These are phyloP conservation scores for Cossypha polioptera DNA, from an alignment of 2,797 vertebrate genomes.

Conservation along the genomic window DNA sequence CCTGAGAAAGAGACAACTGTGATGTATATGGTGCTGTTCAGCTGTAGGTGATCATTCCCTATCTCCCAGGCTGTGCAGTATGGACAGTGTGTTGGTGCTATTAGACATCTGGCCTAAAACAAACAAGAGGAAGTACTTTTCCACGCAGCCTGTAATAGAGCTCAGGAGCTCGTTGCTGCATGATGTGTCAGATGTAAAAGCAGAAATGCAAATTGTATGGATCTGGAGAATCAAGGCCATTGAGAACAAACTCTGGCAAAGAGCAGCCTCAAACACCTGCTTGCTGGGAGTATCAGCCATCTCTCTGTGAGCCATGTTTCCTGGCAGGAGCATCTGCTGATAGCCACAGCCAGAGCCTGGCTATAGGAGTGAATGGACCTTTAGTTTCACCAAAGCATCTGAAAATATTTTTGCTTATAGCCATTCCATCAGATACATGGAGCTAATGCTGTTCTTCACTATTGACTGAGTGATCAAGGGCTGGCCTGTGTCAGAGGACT, in stretches of 20 bases:
- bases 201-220: background rate
- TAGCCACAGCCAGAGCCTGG: background rate
- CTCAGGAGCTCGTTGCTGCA: background rate
- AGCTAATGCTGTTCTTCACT: background rate
- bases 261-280: background rate
- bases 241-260: background rate
- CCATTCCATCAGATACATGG: background rate
- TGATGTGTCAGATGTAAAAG: background rate
- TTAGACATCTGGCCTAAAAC: constrained; percentile 1
- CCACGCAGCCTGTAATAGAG: background rate
- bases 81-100: background rate
- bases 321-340: background rate
- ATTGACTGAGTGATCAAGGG: background rate
- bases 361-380: background rate
- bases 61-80: background rate
- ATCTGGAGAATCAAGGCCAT: background rate
- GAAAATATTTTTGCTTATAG: background rate
- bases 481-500: background rate
- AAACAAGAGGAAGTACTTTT: background rate
- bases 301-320: background rate
- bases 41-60: background rate
- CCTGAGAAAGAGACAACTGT: background rate
- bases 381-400: background rate
- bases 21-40: background rate
- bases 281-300: background rate